These are phyloP conservation scores for Acridotheres tristis DNA, from an alignment of 2,797 vertebrate genomes.

Conservation along the genomic window DNA sequence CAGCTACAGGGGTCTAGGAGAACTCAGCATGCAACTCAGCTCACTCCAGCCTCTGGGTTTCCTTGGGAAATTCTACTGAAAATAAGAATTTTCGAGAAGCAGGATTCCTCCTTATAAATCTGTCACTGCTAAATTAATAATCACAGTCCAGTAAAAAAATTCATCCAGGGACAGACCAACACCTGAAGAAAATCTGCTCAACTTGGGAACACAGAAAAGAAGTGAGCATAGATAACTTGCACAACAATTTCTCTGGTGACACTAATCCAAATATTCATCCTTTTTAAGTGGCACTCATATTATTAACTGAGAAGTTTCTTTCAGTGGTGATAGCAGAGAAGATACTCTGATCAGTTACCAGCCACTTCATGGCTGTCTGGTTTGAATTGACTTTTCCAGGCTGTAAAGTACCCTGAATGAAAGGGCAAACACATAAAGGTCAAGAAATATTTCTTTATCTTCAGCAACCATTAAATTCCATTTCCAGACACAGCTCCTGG, in stretches of 20 bases:
- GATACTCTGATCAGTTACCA: background rate
- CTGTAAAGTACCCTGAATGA: slow-evolving; percentile 18
- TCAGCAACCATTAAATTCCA: slow-evolving; percentile 10
- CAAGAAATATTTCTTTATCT: slow-evolving; percentile 49
- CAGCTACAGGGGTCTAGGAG: background rate
- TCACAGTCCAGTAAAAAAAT: background rate
- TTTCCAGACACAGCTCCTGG: background rate
- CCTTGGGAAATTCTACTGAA: background rate
- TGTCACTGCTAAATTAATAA: background rate
- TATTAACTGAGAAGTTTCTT: background rate
- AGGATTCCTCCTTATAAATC: background rate
- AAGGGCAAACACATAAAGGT: slow-evolving; percentile 28
- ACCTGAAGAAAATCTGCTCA: background rate
- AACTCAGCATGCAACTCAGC: background rate
- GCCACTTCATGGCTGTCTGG: background rate
- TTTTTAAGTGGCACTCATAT: background rate
- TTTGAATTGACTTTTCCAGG: slow-evolving; percentile 47
- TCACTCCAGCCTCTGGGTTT: background rate
- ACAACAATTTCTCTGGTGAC: background rate
- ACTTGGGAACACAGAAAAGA: background rate
- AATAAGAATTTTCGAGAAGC: background rate
- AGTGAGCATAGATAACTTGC: background rate
- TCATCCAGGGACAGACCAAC: background rate
- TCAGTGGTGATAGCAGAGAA: background rate
- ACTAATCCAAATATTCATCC: background rate